Base-by-base conservation (phyloP, 2,888 invertebrate genomes). In the Macrophya alboannulata region DNA sequence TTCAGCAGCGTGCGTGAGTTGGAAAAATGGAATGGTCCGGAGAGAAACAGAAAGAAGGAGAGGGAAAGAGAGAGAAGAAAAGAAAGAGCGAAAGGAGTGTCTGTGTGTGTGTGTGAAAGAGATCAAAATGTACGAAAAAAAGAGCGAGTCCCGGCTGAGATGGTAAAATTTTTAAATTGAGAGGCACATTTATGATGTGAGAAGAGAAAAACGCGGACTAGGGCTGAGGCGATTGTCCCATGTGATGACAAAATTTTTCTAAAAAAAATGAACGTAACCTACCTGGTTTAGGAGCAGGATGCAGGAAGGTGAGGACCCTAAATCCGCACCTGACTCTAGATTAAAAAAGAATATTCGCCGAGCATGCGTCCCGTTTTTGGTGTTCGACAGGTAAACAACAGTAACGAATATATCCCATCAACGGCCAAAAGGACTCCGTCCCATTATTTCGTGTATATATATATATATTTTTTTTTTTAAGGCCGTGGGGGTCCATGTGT, bases 131-230 rank as follows among this genome's bases (percentile, higher is more conserved):
- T n/a, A 77, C 15, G 55, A 17, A 51, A 37, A 51, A 37, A 55
- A 37, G 31, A 37, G 10, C 31, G 31, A 31, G 31, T 17, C 31
- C 9, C 8, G 51, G 77, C 31, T 31, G 25, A n/a, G 31, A 51
- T 31, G 76, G 51, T 51, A 40, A 45, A 55, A 77, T 51, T 77
- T 77, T 51, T 15, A 77, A 77, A 77, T 77, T 77, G 77, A 51
- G 51, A 77, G 77, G 48, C 37, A 77, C 77, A 51, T 77, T 77
- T 31, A 77, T 77, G 31, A 37, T 51, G 77, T 77, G 55, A 48
- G 17, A 51, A 77, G 31, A 17, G 17, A 12, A 17, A 77, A 31
- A 51, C 25, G 21, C 37, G 37, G 77, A 17, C 48, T 31, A 17
- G 6, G 45, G 21, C 77, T 10, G 31, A 43, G 10, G 51, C 77